phyloP scores from a whole-genome alignment of 2,888 invertebrate species.

The Phoenoteleia sp. region DNA sequence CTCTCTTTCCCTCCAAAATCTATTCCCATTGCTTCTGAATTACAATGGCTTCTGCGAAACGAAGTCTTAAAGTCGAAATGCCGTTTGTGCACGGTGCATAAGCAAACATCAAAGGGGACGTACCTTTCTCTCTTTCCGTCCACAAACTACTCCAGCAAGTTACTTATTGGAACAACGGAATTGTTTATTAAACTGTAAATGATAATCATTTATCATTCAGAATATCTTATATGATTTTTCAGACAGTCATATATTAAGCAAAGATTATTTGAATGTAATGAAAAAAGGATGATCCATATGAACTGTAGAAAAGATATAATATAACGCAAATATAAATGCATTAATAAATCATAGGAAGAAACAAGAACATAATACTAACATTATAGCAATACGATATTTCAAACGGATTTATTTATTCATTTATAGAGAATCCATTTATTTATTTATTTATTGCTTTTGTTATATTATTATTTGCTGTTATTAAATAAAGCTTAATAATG shows the following conservation, averaged over 20 bases:
- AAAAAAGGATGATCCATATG: no score
- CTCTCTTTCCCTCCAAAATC: constrained; percentile 72
- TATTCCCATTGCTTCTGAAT: constrained; percentile 79
- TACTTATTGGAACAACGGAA: constrained; percentile 62
- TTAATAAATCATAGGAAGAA: no score
- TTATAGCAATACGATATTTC: no score
- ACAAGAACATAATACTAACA: no score
- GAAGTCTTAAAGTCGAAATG: constrained; percentile 78
- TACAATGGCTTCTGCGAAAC: constrained; percentile 77
- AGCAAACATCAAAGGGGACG: constrained; percentile 77
- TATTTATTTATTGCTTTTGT: no score
- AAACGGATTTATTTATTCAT: no score
- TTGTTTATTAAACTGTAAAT: constrained; percentile 50
- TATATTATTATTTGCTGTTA: no score
- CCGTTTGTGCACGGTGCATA: constrained; percentile 75
- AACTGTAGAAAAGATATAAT: no score
- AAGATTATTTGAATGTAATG: no score
- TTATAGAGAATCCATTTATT: no score
- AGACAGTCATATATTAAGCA: neutral
- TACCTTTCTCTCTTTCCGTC: constrained; percentile 62
- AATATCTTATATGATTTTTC: neutral
- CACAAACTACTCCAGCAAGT: constrained; percentile 62
- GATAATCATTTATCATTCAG: constrained; percentile 11
- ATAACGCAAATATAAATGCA: no score
- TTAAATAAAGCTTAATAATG: no score